Conservation (phyloP, 2,797 vertebrate species). For the Fistularia commersonii region DNA sequence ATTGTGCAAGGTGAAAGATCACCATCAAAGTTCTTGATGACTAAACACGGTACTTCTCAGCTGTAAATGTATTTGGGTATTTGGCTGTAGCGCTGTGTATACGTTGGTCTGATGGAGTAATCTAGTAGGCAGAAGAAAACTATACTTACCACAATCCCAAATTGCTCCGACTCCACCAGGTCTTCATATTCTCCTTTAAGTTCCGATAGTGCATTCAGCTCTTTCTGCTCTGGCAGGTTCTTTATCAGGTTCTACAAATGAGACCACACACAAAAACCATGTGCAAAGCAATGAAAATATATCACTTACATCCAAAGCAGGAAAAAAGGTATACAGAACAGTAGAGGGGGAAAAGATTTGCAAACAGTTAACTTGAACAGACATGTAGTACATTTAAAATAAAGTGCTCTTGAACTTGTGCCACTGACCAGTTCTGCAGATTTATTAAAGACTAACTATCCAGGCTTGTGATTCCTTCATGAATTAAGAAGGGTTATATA, state of each 20-base stretch:
- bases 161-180: conserved; percentile 94
- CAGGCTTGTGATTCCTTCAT: background rate
- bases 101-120: conserved; percentile 21
- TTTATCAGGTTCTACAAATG: conserved; percentile 89
- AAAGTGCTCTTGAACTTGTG: too few relatives aligned
- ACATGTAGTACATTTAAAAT: too few relatives aligned
- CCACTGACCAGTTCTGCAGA: too few relatives aligned
- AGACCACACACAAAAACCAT: conserved; percentile 24
- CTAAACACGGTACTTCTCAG: too few relatives aligned
- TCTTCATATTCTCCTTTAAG: conserved; percentile 92
- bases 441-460: background rate
- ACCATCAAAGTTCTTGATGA: too few relatives aligned
- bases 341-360: too few relatives aligned
- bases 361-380: too few relatives aligned
- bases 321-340: too few relatives aligned
- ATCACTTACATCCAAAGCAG: too few relatives aligned
- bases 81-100: conserved; percentile 20
- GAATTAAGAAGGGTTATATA: background rate
- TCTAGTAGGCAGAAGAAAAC: conserved; percentile 27
- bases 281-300: conserved; percentile 1
- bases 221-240: conserved; percentile 94
- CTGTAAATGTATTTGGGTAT: conserved; percentile 1
- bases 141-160: conserved; percentile 94
- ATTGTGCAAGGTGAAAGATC: too few relatives aligned
- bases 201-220: conserved; percentile 87